A percentile compares a stretch with the other conserved stretches of the same genome.
Conservation (phyloP, 2,113 vertebrate species). For the Clarias magur region DNA sequence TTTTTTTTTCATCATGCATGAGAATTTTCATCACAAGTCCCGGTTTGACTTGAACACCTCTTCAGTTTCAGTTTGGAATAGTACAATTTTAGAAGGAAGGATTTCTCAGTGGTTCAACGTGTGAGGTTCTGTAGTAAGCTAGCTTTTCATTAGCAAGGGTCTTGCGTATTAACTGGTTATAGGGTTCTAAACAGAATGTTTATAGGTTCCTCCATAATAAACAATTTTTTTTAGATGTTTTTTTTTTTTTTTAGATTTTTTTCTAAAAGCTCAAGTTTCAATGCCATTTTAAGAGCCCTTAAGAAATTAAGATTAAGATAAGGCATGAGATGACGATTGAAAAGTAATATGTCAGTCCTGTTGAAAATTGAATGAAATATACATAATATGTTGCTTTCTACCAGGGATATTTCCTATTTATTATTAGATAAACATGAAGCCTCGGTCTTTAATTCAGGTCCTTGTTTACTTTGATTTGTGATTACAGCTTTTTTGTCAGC, state of each 20-base stretch:
- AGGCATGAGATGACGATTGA: constrained; percentile 12
- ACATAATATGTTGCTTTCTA: background rate
- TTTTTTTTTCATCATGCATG: no score
- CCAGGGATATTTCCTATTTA: constrained; percentile 61
- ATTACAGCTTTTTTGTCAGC: constrained; percentile 53
- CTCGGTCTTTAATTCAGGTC: constrained; percentile 34
- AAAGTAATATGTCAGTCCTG: constrained; percentile 13
- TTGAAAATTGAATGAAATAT: constrained; percentile 39
- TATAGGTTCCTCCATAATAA: background rate
- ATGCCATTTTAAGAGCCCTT: constrained; percentile 62
- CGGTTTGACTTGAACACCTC: no score
- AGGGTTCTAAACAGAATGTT: background rate
- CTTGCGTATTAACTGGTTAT: background rate
- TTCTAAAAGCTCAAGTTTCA: constrained; percentile 36
- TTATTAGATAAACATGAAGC: constrained; percentile 47
- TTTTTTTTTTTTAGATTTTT: background rate
- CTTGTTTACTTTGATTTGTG: constrained; percentile 38
- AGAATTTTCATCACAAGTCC: no score
- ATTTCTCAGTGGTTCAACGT: background rate
- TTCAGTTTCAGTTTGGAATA: constrained; percentile 56
- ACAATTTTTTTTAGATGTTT: no score
- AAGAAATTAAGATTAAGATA: constrained; percentile 60
- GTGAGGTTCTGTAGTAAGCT: background rate
- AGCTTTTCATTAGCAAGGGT: background rate
- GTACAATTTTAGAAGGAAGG: constrained; percentile 43